These are phyloP conservation scores for Drosophila jambulina DNA, from an alignment of 1,140 invertebrate genomes.

Conservation along the genomic window DNA sequence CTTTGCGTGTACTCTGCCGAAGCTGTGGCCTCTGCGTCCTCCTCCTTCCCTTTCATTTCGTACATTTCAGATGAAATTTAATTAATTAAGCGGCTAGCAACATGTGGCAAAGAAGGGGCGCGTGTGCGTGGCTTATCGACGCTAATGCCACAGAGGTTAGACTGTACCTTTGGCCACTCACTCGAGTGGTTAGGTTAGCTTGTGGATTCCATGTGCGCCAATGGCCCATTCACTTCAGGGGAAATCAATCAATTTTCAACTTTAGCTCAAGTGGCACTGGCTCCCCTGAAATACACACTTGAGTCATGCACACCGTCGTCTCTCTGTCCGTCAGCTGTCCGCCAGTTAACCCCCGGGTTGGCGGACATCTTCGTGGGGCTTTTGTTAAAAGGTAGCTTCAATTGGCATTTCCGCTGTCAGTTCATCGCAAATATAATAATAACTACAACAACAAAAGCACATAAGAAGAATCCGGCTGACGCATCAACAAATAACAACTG, in stretches of 20 bases:
- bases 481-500: constrained; percentile 51
- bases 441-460: constrained; percentile 52
- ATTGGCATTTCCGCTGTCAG: constrained; percentile 72
- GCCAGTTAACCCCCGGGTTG: constrained; percentile 28
- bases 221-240: constrained; percentile 28
- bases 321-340: background rate
- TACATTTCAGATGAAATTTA: constrained; percentile 54
- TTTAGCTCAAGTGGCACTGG: constrained; percentile 53
- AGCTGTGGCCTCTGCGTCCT: background rate
- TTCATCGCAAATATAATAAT: constrained; percentile 50
- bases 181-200: constrained; percentile 42
- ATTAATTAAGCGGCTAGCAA: constrained; percentile 58
- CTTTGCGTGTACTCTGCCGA: constrained; percentile 10
- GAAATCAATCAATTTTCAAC: constrained; percentile 63
- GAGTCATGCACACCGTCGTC: constrained; percentile 50
- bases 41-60: constrained; percentile 38
- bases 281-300: constrained; percentile 54
- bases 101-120: constrained; percentile 28
- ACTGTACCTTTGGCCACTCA: constrained; percentile 45
- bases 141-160: constrained; percentile 40
- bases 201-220: constrained; percentile 38
- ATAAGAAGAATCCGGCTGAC: constrained; percentile 71
- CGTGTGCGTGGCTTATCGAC: constrained; percentile 44
- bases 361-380: constrained; percentile 62
- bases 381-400: constrained; percentile 81